Evolutionary conservation across 1,140 invertebrate species (phyloP), one percentile per base, ranked within the genome.

Genomic region (Luehdorfia chinensis): DNA sequence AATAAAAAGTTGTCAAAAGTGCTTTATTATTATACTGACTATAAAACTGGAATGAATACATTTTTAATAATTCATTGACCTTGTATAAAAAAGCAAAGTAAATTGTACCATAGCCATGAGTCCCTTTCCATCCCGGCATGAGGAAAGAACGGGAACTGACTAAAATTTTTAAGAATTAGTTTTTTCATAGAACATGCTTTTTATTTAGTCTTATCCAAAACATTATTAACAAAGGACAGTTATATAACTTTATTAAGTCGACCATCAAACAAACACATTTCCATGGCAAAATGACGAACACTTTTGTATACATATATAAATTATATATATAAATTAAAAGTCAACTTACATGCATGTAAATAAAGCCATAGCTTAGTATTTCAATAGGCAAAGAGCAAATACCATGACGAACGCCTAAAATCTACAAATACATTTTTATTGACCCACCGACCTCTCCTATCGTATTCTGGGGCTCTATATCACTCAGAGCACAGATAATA

Each of bases 361-460:
- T 44, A 71, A 75, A 73, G 65, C 67, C 67, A 74, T 73, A 58
- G 43, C 57, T 60, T 54, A 65, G 30, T 59, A 64, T 45, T 61
- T 58, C 49, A 61, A 52, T 62, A 59, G 50, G 47, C 52, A 74
- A 67, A 79, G 72, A 83, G 74, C 77, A 83, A 83, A 83, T 75
- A 72, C 75, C 75, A 79, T 78, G 72, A 73, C 60, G 63, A 64
- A 52, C 55, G 63, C 52, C 52, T 65, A 70, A 72, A 77, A 56
- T 63, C 55, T 69, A 74, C 51, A 75, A 72, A 68, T 66, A 69
- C 57, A 75, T 74, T 70, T 67, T 69, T 71, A 66, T 59, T 77
- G 65, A 77, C 70, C 72, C 64, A 66, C 72, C 74, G 69, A 81
- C 72, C 76, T 80, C 55, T 75, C 58, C 36, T 75, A 69, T 75